Evolutionary conservation across 2,113 vertebrate genomes (phyloP), one percentile per base, ranked within the genome.

Genomic region (Macrotus californicus): DNA sequence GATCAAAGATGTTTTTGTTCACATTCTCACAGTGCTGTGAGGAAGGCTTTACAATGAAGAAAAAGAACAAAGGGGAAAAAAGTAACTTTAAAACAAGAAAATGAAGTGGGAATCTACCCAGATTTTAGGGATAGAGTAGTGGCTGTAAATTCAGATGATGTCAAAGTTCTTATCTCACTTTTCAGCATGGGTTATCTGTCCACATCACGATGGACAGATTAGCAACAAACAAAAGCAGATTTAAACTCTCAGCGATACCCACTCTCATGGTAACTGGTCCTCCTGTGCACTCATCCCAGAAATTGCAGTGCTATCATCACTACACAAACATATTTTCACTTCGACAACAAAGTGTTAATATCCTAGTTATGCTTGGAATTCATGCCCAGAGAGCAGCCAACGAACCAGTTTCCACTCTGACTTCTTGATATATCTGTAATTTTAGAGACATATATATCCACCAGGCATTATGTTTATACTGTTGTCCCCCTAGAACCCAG

Each of bases 241-340:
- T 96, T 96, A 92, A 72, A 52, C 92, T 36, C 5, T 94, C 64
- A 75, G 89, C 64, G 88, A 89, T 80, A 66, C 89, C 67, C 66
- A 26, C 80, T 92, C 50, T 95, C 89, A 2, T 72, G 22, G 73
- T 73, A 80, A 96, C 97, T 56, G 98, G 95, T 91, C 84, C 93
- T 95, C 96, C 88, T 86, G 31, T 87, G 87, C 67, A 93, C 87
- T 97, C 94, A 69, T 97, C 97, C 96, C 96, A 87, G 69, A 97
- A 59, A 94, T 89, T 94, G 39, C 64, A 82, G 36, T n/a, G 46
- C 52, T 92, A n/a, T 34, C 81, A 41, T 95, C 96, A 88, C 61
- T 13, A 73, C 85, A 82, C 76, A 97, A 94, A 96, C 67, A 52
- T 26, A 87, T 96, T 96, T 97, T 95, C 89, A 85, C 94, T 96